A percentile compares a stretch with the other conserved stretches of the same genome.
These are phyloP conservation scores for Entomobrya multifasciata DNA, from an alignment of 2,888 invertebrate species.

Conservation along the genomic window DNA sequence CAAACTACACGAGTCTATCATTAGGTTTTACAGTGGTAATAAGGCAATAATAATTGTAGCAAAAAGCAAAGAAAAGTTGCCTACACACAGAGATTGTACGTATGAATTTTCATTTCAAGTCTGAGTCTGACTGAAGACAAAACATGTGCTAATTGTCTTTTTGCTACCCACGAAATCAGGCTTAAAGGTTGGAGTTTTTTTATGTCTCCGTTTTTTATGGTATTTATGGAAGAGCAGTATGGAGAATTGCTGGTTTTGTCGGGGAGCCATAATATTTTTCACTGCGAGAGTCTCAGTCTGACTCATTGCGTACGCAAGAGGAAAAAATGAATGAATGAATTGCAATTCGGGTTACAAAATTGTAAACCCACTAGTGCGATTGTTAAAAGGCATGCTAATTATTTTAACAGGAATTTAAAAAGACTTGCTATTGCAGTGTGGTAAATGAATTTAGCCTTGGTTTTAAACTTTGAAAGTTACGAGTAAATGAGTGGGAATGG, in stretches of 20 bases:
- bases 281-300: not conserved
- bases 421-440: not conserved
- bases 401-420: conserved; percentile 34
- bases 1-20: too few relatives aligned
- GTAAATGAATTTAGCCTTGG: conserved; percentile 51
- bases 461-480: conserved; percentile 11
- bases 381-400: conserved; percentile 29
- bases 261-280: conserved; percentile 48
- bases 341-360: not conserved
- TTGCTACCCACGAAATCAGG: conserved; percentile 55
- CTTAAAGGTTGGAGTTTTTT: not conserved
- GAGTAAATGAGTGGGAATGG: conserved; percentile 38
- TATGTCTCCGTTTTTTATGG: not conserved
- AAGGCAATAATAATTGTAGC: conserved; percentile 63
- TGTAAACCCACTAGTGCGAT: not conserved
- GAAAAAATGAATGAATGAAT: conserved; percentile 35
- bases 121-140: conserved; percentile 44
- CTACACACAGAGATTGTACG: conserved; percentile 44
- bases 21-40: conserved; percentile 10
- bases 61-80: not conserved
- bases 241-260: conserved; percentile 38
- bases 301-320: not conserved
- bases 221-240: not conserved
- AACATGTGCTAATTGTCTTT: conserved; percentile 67
- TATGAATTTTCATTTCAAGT: not conserved